A percentile compares a stretch with the other conserved stretches of the same genome.
phyloP scores from a whole-genome alignment of 2,888 invertebrate species.

The Synanthedon andrenaeformis region DNA sequence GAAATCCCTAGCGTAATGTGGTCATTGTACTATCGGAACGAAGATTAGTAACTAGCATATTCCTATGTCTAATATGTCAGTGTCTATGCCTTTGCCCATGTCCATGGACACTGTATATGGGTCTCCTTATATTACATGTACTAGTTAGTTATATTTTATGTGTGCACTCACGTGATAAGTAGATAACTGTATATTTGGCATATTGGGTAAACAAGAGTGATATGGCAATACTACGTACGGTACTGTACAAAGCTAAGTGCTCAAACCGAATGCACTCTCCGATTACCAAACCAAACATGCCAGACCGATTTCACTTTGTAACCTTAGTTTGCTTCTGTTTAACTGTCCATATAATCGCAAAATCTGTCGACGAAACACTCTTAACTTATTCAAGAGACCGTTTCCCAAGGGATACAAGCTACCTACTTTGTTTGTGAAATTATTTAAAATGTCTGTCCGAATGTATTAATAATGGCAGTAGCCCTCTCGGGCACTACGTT shows the following conservation, averaged over 20 bases:
- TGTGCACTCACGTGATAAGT: too few species aligned
- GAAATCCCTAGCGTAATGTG: too few species aligned
- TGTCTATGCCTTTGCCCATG: too few species aligned
- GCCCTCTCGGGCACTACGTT: slow-evolving; percentile 10
- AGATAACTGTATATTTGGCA: too few species aligned
- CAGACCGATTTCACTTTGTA: not conserved
- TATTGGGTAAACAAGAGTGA: too few species aligned
- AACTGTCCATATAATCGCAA: not conserved
- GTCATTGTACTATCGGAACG: too few species aligned
- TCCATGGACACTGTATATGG: too few species aligned
- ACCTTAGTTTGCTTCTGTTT: not conserved
- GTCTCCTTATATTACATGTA: too few species aligned
- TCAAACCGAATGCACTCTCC: not conserved
- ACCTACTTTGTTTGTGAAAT: slow-evolving; percentile 22
- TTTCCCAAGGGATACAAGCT: slow-evolving; percentile 12
- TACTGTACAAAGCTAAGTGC: not conserved
- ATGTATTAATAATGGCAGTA: slow-evolving; percentile 19
- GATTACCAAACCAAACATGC: not conserved
- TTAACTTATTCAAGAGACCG: slow-evolving; percentile 19
- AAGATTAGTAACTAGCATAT: too few species aligned
- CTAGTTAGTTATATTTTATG: too few species aligned
- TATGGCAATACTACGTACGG: too few species aligned
- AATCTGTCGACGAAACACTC: not conserved
- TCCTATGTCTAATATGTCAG: too few species aligned
- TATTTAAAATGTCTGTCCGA: slow-evolving; percentile 19